A percentile compares a stretch with the other conserved stretches of the same genome.
phyloP scores from a whole-genome alignment of 2,113 vertebrate species.

The Phalacrocorax brasilianus region DNA sequence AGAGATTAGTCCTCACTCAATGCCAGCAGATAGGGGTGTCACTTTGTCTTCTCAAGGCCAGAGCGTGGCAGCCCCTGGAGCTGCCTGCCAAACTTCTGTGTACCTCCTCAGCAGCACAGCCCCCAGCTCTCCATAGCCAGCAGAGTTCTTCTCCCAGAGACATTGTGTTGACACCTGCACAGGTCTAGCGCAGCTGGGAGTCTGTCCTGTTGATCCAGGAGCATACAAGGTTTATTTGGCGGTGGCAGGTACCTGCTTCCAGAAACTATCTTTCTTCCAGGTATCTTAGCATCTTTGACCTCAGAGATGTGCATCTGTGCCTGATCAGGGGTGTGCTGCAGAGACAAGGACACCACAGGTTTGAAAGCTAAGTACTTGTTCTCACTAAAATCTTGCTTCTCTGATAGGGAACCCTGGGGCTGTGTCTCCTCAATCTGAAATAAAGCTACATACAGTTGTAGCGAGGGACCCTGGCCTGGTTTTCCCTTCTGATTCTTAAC shows the following conservation, averaged over 20 bases:
- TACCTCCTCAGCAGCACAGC: not conserved
- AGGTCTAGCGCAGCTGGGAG: not conserved
- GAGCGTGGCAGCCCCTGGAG: not conserved
- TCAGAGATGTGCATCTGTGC: not conserved
- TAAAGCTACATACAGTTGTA: not conserved
- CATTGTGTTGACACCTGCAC: not conserved
- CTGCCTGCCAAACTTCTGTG: not conserved
- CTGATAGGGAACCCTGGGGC: not conserved
- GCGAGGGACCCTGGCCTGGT: not conserved
- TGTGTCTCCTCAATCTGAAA: not conserved
- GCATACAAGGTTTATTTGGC: not conserved
- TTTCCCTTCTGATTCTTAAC: not conserved
- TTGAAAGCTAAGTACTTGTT: not conserved
- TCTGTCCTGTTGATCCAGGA: not conserved
- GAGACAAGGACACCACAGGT: not conserved
- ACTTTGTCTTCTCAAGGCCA: not conserved
- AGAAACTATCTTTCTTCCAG: not conserved
- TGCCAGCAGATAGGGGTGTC: not conserved
- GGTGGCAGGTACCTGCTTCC: not conserved
- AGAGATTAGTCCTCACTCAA: not conserved
- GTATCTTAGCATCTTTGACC: not conserved
- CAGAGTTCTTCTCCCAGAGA: not conserved
- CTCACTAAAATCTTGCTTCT: not conserved
- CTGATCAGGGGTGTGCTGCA: not conserved
- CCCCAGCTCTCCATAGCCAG: not conserved